These are phyloP conservation scores for Eupithecia vulgata DNA, from an alignment of 2,888 invertebrate genomes.

Conservation along the genomic window DNA sequence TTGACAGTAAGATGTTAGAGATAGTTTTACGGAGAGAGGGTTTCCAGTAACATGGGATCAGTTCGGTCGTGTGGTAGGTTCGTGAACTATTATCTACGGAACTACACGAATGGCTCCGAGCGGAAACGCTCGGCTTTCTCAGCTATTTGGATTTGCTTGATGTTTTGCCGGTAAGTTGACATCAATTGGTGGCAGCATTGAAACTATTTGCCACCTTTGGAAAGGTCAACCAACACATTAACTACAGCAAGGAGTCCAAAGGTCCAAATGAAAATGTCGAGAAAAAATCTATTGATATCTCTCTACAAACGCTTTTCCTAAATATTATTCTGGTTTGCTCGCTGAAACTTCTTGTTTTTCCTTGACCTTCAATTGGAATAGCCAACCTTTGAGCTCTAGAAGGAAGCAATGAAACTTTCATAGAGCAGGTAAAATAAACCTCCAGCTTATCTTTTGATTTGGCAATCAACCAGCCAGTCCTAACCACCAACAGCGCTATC, in stretches of 20 bases:
- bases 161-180: constrained; percentile 44
- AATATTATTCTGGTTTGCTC: too few relatives aligned
- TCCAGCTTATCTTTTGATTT: neutral
- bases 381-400: neutral
- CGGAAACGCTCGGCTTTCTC: constrained; percentile 57
- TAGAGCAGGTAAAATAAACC: neutral
- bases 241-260: neutral
- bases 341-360: neutral
- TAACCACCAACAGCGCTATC: constrained; percentile 23
- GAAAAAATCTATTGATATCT: neutral
- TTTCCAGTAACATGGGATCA: constrained; percentile 13
- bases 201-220: constrained; percentile 20
- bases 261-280: neutral
- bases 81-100: constrained; percentile 64
- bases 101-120: constrained; percentile 71
- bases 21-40: neutral
- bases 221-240: constrained; percentile 9
- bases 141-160: constrained; percentile 54
- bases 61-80: constrained; percentile 53
- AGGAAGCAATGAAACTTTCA: neutral
- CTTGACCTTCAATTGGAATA: neutral
- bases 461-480: constrained; percentile 16
- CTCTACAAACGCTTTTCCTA: too few relatives aligned
- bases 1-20: constrained; percentile 19
- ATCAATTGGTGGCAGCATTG: constrained; percentile 26